Conservation (phyloP, 2,113 vertebrate genomes). For the Sturnira hondurensis region DNA sequence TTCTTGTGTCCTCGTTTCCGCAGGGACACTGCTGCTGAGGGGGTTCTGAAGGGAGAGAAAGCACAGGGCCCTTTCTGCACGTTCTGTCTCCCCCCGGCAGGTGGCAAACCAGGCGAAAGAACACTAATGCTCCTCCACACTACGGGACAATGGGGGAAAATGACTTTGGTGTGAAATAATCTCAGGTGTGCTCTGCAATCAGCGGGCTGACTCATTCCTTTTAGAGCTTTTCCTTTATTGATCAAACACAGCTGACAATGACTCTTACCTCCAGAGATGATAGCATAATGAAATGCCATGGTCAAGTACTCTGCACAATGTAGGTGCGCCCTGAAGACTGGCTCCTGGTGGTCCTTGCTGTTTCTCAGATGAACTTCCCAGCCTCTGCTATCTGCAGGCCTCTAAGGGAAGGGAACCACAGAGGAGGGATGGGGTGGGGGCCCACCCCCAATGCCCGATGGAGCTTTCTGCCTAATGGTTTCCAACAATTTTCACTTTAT, state of each 20-base stretch:
- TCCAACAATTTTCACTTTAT: background rate
- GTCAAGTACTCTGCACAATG: background rate
- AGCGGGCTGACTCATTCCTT: background rate
- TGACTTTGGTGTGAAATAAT: background rate
- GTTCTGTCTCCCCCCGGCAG: background rate
- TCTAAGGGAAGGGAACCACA: background rate
- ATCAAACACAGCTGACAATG: background rate
- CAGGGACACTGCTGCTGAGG: background rate
- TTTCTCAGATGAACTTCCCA: background rate
- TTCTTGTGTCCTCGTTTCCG: background rate
- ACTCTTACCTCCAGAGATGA: background rate
- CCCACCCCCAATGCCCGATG: accelerated
- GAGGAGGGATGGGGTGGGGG: background rate
- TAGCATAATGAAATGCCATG: accelerated
- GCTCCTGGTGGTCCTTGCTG: too few relatives aligned
- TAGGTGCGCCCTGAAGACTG: background rate
- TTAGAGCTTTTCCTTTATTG: background rate
- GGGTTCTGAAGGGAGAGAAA: background rate
- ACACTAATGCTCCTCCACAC: background rate
- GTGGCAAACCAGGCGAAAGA: background rate
- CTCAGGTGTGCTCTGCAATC: background rate
- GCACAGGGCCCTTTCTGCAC: background rate
- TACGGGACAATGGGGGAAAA: background rate
- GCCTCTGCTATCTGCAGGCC: background rate
- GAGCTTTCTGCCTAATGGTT: background rate